Evolutionary conservation across 1,140 invertebrate genomes (phyloP).

Genomic region (Rhysida immarginata): DNA sequence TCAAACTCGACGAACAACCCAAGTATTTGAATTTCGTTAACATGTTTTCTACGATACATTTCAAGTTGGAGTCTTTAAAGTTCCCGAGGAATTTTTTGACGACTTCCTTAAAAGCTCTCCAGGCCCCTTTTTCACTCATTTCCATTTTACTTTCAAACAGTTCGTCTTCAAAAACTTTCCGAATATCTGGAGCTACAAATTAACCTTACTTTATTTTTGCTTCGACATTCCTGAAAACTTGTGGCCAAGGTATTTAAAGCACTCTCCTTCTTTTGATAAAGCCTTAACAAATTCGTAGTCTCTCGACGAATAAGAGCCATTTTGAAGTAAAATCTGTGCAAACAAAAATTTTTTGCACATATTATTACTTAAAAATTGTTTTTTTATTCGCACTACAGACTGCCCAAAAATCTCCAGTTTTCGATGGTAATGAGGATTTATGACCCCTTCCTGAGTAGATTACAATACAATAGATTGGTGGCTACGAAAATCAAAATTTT

Average conservation of each 20-base stretch:
- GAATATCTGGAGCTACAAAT: not conserved
- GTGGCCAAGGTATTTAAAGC: constrained; percentile 1
- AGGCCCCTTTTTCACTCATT: not conserved
- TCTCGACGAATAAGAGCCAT: not conserved
- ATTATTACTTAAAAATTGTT: not conserved
- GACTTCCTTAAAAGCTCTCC: not conserved
- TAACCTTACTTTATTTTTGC: not conserved
- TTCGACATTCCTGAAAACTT: not conserved
- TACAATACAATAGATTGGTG: not conserved
- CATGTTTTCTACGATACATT: constrained; percentile 4
- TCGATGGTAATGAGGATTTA: not conserved
- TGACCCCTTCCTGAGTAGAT: not conserved
- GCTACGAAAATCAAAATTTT: not conserved
- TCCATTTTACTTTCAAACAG: not conserved
- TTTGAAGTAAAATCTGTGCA: not conserved
- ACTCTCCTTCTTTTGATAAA: not conserved
- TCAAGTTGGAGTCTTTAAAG: not conserved
- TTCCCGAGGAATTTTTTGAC: constrained; percentile 1
- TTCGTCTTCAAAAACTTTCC: not conserved
- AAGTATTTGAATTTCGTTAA: constrained; percentile 7
- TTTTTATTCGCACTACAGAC: not conserved
- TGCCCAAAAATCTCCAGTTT: not conserved
- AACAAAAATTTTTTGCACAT: not conserved
- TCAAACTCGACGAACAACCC: constrained; percentile 10
- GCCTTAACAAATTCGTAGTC: not conserved